Conservation (phyloP, 2,797 vertebrate genomes). For the Pipistrellus nathusii region DNA sequence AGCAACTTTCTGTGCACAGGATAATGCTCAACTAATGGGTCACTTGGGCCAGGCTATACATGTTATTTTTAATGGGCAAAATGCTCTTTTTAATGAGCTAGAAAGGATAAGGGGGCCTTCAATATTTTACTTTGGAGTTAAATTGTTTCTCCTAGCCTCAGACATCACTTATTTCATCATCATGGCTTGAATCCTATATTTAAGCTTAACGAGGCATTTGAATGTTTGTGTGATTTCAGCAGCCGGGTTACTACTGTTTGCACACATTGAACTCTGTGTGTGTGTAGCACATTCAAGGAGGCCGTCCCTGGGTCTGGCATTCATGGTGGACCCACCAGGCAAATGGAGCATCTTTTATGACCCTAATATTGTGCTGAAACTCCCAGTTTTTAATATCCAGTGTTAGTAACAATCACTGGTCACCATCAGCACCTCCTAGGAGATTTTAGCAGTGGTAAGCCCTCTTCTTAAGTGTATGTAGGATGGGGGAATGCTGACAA, state of each 20-base stretch:
- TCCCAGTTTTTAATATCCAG: not conserved
- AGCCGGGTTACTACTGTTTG: not conserved
- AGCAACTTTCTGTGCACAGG: not conserved
- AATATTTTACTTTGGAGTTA: not conserved
- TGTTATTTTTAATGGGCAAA: not conserved
- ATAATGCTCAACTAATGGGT: not conserved
- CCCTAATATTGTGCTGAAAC: not conserved
- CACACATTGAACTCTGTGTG: not conserved
- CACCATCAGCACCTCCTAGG: not conserved
- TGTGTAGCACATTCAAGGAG: not conserved
- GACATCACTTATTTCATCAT: not conserved
- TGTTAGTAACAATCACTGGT: not conserved
- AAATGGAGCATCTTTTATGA: not conserved
- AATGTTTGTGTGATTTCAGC: not conserved
- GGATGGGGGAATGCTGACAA: not conserved
- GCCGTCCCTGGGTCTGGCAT: not conserved
- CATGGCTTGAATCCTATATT: not conserved
- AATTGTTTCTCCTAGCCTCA: not conserved
- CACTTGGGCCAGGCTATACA: too few species aligned
- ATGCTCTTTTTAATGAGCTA: slow-evolving; percentile 18
- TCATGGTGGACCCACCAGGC: not conserved
- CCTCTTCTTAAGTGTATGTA: not conserved
- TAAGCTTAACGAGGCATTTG: not conserved
- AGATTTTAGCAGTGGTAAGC: not conserved
- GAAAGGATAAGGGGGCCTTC: not conserved